Evolutionary conservation across 2,888 invertebrate genomes (phyloP), one percentile per base, ranked within the genome.

Genomic region (Rambutsinella grinnellia): DNA sequence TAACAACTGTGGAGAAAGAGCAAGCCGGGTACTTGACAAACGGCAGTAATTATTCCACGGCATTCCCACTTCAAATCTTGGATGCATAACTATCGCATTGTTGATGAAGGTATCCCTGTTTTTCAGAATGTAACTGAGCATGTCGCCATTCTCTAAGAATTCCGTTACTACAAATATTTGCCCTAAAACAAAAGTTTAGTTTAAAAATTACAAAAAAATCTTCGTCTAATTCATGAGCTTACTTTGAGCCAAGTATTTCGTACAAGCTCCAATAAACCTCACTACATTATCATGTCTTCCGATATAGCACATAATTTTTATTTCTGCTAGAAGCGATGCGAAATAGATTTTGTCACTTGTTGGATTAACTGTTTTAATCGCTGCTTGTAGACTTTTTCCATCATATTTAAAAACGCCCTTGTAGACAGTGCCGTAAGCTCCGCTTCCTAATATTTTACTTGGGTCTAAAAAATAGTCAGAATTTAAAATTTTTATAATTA

Each of bases 231-330:
- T 36, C 5, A 36, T 49, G 23, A n/a, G 2, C 47, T 27, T 26
- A 78, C 78, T 28, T 56, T 61, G 57, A 28, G 74, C 23, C 27
- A 78, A 63, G 24, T 70, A 60, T n/a, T 61, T 63, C 2, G 79
- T 79, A 46, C 75, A 76, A 3, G 79, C 75, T 1, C 79, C 79
- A n/a, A 79, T 51, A 19, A 79, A 28, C 6, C 63, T 49, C 10
- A 79, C 53, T 17, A 79, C 61, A 44, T 76, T 58, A 8, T 23
- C 67, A 57, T 79, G 75, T 10, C 68, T 51, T 19, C 76, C 79
- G 54, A 79, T 71, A 19, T 49, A 79, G 49, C 71, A 62, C 79
- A 79, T 79, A 13, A 79, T 76, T 61, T 79, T 79, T 1, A 79
- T 53, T 58, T 79, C 79, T 0, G 75, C 70, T 3, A 79, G 71